phyloP scores from a whole-genome alignment of 2,888 invertebrate genomes.

The Cloeon dipterum region DNA sequence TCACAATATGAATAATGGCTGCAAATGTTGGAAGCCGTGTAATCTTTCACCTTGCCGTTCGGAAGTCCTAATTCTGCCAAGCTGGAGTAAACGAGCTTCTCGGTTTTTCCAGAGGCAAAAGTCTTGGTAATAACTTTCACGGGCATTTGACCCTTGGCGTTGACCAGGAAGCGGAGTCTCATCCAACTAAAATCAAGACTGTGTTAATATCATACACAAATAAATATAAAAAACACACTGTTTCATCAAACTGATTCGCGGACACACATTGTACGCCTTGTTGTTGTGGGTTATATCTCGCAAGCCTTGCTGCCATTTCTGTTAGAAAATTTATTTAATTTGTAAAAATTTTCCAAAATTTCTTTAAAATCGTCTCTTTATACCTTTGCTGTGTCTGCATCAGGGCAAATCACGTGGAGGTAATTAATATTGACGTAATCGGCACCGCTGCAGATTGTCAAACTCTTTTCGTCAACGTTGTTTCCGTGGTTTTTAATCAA shows the following conservation, averaged over 20 bases:
- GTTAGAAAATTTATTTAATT: neutral
- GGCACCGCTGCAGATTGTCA: conserved; percentile 37
- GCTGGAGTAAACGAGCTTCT: conserved; percentile 40
- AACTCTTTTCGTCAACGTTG: conserved; percentile 31
- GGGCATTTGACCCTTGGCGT: conserved; percentile 37
- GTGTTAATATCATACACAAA: too few relatives aligned
- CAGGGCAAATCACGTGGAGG: conserved; percentile 32
- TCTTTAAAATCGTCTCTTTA: neutral
- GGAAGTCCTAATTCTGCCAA: conserved; percentile 37
- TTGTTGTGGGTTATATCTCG: conserved; percentile 84
- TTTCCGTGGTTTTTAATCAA: conserved; percentile 23
- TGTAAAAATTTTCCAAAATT: neutral
- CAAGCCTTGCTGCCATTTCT: conserved; percentile 85
- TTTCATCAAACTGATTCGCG: conserved; percentile 86
- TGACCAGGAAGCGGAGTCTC: conserved; percentile 34
- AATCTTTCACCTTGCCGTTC: conserved; percentile 21
- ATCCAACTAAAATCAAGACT: conserved; percentile 44
- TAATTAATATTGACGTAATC: conserved; percentile 42
- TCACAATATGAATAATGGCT: too few relatives aligned
- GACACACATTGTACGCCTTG: conserved; percentile 90
- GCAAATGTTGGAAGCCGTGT: conserved; percentile 4
- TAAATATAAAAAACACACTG: conserved; percentile 73
- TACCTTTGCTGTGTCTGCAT: conserved; percentile 32
- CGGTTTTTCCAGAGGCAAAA: conserved; percentile 45
- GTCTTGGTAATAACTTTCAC: conserved; percentile 39